Evolutionary conservation across 2,888 invertebrate genomes (phyloP), one percentile per base, ranked within the genome.

Genomic region (Sarcophaga subvicina): DNA sequence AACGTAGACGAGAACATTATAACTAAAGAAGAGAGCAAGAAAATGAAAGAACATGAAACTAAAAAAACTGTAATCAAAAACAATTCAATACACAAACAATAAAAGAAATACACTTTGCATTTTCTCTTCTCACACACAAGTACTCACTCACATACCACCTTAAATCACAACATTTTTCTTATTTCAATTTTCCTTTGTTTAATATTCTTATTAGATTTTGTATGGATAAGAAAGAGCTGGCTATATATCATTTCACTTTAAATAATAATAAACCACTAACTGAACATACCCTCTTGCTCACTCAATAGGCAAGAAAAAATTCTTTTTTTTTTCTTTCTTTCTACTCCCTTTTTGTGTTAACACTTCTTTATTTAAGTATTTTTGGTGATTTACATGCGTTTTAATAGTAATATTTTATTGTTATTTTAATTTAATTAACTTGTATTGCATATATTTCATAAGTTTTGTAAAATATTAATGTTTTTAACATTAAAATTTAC

Each of bases 131-230:
- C 80, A 75, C 79, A 60, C 54, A 80, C 72, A 71, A 59, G 22
- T 11, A 25, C 22, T 0, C 37, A 8, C 37, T 37, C 37, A 37
- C 37, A 37, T 37, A 37, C 8, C 37, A 37, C 37, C 37, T 37
- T 37, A 37, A 37, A 37, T 37, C 37, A 37, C 37, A 37, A 37
- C 37, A 37, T 37, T 37, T 37, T 37, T 37, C 37, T 37, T 37
- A 37, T 37, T 37, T 59, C 66, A 49, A 20, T 71, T 71, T 90
- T 69, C 4, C 11, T 45, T 45, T 62, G 5, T 70, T 17, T 37
- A 86, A 70, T 70, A 78, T 87, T 89, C 88, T 80, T 73, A 90
- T 90, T 87, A 80, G 89, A 88, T 83, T 85, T 77, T 14, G 10
- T 27, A 12, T 25, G 20, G 22, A 78, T 25, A 37, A 14, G 45